Conservation (phyloP, 2,888 invertebrate genomes). For the Sphaeridia pumilis region DNA sequence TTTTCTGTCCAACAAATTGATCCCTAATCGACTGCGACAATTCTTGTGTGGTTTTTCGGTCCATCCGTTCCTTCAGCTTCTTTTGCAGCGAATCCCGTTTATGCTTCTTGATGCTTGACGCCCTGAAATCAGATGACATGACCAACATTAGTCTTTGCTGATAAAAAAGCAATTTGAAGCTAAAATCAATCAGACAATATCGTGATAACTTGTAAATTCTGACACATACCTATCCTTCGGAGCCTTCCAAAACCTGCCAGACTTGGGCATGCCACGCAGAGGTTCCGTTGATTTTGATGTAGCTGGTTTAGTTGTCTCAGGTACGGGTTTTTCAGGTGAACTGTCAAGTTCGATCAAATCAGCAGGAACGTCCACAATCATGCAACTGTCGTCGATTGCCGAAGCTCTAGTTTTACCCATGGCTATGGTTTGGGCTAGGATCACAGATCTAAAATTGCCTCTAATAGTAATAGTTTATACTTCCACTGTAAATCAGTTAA, state of each 20-base stretch:
- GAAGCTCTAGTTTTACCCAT: background rate
- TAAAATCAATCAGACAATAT: no score
- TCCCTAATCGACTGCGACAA: slow-evolving; percentile 51
- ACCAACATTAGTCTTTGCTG: no score
- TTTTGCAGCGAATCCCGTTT: slow-evolving; percentile 52
- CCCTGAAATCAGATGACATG: no score
- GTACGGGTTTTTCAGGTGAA: background rate
- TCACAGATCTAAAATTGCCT: no score
- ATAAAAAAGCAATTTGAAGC: no score
- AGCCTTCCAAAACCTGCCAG: slow-evolving; percentile 65
- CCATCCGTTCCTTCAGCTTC: slow-evolving; percentile 51
- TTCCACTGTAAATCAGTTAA: no score
- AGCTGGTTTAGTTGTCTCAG: background rate
- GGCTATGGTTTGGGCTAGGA: no score
- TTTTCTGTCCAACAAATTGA: slow-evolving; percentile 50
- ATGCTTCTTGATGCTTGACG: slow-evolving; percentile 58
- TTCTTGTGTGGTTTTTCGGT: slow-evolving; percentile 57
- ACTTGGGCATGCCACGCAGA: slow-evolving; percentile 56
- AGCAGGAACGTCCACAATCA: background rate
- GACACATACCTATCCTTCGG: slow-evolving; percentile 48
- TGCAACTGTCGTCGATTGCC: background rate
- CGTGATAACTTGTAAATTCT: no score
- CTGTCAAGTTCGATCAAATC: no score
- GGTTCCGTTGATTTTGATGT: no score
- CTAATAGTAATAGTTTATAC: no score